Conservation (phyloP, 2,888 invertebrate species). For the Drosophila meridionalis region DNA sequence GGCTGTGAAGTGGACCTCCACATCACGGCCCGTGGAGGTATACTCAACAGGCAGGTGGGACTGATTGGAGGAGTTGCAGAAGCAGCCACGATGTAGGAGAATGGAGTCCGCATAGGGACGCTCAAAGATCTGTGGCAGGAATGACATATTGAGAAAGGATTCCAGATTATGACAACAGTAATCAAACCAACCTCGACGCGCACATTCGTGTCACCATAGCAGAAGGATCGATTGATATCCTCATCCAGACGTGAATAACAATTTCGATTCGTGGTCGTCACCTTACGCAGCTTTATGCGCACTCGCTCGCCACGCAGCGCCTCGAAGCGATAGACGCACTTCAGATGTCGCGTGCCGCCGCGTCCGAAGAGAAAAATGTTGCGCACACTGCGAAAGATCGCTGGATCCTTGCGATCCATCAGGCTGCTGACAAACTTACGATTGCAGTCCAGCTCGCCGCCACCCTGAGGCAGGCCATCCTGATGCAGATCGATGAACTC, state of each 20-base stretch:
- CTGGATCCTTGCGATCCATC: slow-evolving; percentile 87
- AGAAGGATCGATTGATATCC: slow-evolving; percentile 89
- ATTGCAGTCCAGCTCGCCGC: slow-evolving; percentile 89
- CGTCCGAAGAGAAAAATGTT: slow-evolving; percentile 94
- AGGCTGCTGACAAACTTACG: slow-evolving; percentile 90
- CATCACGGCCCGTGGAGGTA: slow-evolving; percentile 90
- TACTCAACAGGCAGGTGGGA: slow-evolving; percentile 89
- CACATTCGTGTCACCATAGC: slow-evolving; percentile 89
- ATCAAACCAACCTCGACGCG: slow-evolving; percentile 86
- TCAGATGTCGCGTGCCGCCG: slow-evolving; percentile 92
- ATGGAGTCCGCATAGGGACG: slow-evolving; percentile 90
- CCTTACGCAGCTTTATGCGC: slow-evolving; percentile 90
- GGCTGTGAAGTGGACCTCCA: slow-evolving; percentile 93
- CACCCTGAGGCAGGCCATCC: slow-evolving; percentile 92
- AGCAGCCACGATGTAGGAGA: slow-evolving; percentile 91
- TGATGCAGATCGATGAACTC: slow-evolving; percentile 95
- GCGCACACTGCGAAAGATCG: slow-evolving; percentile 91
- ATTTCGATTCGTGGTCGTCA: slow-evolving; percentile 87
- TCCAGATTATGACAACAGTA: accelerated
- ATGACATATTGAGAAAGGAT: accelerated
- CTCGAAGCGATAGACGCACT: slow-evolving; percentile 95
- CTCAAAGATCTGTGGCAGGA: slow-evolving; percentile 87
- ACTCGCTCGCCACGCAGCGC: slow-evolving; percentile 93
- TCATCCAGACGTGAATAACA: slow-evolving; percentile 85
- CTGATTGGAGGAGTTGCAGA: slow-evolving; percentile 88